Evolutionary conservation across 2,113 vertebrate genomes (phyloP), one percentile per base, ranked within the genome.

Genomic region (Neolamprologus sp.): DNA sequence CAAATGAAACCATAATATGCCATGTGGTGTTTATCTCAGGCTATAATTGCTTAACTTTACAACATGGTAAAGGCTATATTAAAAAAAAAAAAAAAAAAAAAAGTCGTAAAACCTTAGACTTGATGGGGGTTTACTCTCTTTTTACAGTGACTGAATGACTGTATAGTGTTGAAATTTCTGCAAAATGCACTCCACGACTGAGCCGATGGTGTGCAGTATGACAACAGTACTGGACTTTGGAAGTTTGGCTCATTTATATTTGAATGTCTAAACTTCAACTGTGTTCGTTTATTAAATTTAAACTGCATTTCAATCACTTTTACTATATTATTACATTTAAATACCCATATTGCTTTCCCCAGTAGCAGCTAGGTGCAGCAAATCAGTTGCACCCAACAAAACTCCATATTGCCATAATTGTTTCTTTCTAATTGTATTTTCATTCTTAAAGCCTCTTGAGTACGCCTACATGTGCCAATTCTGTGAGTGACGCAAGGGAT

Each of bases 381-480:
- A 60, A 31, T 60, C 28, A 3, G 14, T 60, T 60, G 57, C 57
- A 60, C 8, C 26, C 26, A 60, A 60, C 57, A 60, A 60, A 33
- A 60, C 10, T 42, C 37, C 37, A 42, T 42, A 26, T 71, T 71
- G n/a, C 45, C 3, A 51, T 33, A 23, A 19, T 26, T 12, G 65
- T 71, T 73, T 45, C 13, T 68, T 40, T 68, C 33, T 68, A 37
- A 37, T 68, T 71, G 35, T 71, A 4, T 71, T 26, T 17, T 75
- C 4, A 28, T 45, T 73, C 63, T 87, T 82, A 53, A 79, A 95
- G 94, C 92, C 71, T 92, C 55, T 26, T 92, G 84, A 89, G 73
- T 84, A 58, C 21, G 2, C 80, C 57, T 17, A 21, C 57, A 1
- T 87, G 65, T 58, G 88, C 84, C n/a, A 45, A 23, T 23, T 5